These are phyloP conservation scores for Ectemnius cavifrons DNA, from an alignment of 2,888 invertebrate species.

Conservation along the genomic window DNA sequence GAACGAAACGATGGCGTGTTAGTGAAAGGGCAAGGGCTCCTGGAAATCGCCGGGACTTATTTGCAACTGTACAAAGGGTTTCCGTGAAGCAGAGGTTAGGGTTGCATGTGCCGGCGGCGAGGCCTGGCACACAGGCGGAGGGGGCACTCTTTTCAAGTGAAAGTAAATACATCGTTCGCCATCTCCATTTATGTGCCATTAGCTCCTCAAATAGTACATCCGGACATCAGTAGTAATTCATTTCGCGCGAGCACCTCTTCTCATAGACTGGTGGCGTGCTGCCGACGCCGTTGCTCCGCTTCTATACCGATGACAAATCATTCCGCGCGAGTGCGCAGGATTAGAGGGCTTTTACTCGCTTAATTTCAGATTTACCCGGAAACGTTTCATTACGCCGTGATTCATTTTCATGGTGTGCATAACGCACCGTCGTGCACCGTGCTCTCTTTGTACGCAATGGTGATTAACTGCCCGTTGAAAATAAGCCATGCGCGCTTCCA, in stretches of 20 bases:
- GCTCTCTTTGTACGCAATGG: no score
- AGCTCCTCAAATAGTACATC: constrained; percentile 27
- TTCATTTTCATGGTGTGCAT: no score
- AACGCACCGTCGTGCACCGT: no score
- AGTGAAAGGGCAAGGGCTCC: background rate
- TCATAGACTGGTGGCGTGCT: background rate
- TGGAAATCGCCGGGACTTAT: constrained; percentile 15
- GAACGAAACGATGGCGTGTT: constrained; percentile 2
- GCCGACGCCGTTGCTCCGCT: background rate
- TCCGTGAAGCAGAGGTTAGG: constrained; percentile 43
- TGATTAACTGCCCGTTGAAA: no score
- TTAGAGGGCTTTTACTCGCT: background rate
- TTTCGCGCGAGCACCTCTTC: constrained; percentile 1
- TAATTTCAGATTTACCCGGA: no score
- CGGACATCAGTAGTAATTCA: background rate
- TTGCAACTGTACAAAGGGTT: constrained; percentile 12
- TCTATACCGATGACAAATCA: constrained; percentile 6
- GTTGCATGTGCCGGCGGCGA: constrained; percentile 2
- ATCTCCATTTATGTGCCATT: constrained; percentile 27
- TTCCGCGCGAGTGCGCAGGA: background rate
- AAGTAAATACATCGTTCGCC: constrained; percentile 49
- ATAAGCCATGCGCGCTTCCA: no score
- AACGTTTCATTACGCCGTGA: background rate
- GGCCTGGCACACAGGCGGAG: constrained; percentile 17
- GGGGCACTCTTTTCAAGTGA: constrained; percentile 42